Base-by-base conservation (phyloP, 2,888 invertebrate genomes). In the Serrognathus titanus region DNA sequence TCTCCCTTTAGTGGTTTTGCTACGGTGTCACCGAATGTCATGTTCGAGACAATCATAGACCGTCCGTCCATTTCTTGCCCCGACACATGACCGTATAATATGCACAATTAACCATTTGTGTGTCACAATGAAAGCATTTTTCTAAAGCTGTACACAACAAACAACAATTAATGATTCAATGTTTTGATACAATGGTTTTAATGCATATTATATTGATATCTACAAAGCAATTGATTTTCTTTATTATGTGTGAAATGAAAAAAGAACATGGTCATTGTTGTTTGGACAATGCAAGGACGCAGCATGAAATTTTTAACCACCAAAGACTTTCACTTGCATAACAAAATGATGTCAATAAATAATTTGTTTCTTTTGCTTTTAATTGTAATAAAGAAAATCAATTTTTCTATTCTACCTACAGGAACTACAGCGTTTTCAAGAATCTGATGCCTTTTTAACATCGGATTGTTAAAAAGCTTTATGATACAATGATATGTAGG, bases 101-200 rank as follows among this genome's bases (percentile, higher is more conserved):
- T 76, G 75, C 77, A 77, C 69, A 71, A 52, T 49, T 54, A 63
- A 75, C 76, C 75, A 76, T 74, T 73, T 69, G 41, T 41, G 39
- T 40, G 10, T 58, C 31, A 69, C 71, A 63, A 67, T 59, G 63
- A 71, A 74, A 74, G 74, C 74, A 64, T 62, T 63, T 60, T 63
- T 69, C 71, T 70, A 72, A 73, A 74, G 74, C 75, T 74, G 75
- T 75, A 75, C 74, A 75, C 73, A 75, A 75, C 75, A 74, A 74
- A 53, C 70, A 72, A 73, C 71, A 71, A 57, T 69, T 71, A 69
- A 68, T 66, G 58, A 62, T 62, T 58, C 60, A 64, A 70, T 70
- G 69, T 65, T 71, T 72, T 68, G 62, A 69, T 70, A 71, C 70
- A 74, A 73, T 73, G 73, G 73, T 73, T 68, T 65, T 54, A 65